phyloP scores from a whole-genome alignment of 2,113 vertebrate species.

The Gopherus flavomarginatus region DNA sequence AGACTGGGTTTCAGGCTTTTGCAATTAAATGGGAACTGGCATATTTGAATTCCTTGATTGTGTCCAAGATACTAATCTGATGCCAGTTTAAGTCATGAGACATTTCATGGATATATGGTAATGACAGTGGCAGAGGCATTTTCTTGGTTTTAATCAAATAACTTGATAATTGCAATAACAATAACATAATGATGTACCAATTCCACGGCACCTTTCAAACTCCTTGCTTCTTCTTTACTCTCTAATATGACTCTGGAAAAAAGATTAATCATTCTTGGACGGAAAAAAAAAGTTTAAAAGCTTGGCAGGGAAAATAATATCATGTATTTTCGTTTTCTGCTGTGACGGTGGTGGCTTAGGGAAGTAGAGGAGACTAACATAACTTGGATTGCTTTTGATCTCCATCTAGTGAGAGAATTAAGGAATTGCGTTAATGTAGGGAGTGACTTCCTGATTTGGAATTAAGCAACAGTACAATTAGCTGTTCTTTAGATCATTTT shows the following conservation, averaged over 20 bases:
- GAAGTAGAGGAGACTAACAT: not conserved
- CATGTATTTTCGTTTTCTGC: not conserved
- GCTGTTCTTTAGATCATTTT: constrained; percentile 9
- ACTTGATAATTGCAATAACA: not conserved
- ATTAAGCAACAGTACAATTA: not conserved
- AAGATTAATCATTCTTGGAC: not conserved
- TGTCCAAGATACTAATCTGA: not conserved
- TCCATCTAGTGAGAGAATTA: constrained; percentile 76
- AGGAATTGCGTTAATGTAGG: constrained; percentile 53
- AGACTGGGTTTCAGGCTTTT: not conserved
- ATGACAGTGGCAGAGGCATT: not conserved
- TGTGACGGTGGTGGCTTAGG: not conserved
- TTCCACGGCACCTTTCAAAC: not conserved
- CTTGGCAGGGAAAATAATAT: not conserved
- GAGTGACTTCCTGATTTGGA: not conserved
- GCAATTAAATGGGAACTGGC: not conserved
- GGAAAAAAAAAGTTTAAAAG: not conserved
- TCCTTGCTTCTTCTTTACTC: not conserved
- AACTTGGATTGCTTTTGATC: constrained; percentile 67
- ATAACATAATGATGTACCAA: not conserved
- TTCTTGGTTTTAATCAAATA: not conserved
- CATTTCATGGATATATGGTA: not conserved
- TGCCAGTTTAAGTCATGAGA: not conserved
- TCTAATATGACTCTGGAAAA: not conserved
- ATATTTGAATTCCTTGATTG: not conserved